phyloP scores from a whole-genome alignment of 2,888 invertebrate genomes.

The Cantharis rufa region DNA sequence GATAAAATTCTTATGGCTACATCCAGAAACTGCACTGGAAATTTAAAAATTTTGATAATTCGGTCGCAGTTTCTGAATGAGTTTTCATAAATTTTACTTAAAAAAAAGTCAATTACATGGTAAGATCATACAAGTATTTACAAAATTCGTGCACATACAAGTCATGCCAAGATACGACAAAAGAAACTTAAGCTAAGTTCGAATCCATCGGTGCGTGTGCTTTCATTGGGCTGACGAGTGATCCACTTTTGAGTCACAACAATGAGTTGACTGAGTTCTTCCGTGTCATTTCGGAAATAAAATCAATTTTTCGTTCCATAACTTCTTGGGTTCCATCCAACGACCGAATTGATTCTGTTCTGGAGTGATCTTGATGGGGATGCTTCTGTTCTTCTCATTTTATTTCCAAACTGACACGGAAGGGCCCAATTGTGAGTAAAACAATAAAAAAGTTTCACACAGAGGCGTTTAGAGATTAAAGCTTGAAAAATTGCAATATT shows the following conservation, averaged over 20 bases:
- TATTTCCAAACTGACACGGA: background rate
- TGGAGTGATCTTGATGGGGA: no score
- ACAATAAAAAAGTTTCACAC: background rate
- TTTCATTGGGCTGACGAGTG: slow-evolving; percentile 35
- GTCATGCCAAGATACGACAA: slow-evolving; percentile 36
- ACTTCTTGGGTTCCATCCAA: no score
- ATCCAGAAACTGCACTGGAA: background rate
- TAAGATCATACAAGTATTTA: slow-evolving; percentile 6
- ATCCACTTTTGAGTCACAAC: slow-evolving; percentile 4
- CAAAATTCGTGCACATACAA: slow-evolving; percentile 38
- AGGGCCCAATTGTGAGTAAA: background rate
- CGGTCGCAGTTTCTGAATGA: background rate
- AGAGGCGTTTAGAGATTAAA: background rate
- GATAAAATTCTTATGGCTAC: background rate
- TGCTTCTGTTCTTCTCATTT: background rate
- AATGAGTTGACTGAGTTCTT: background rate
- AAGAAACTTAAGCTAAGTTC: slow-evolving; percentile 36
- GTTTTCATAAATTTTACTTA: background rate
- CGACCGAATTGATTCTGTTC: no score
- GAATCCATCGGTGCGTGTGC: slow-evolving; percentile 45
- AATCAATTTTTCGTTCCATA: background rate
- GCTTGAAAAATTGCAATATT: background rate
- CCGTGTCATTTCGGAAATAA: background rate
- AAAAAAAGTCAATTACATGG: background rate
- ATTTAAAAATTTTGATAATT: background rate